These are phyloP conservation scores for Horisme vitalbata DNA, from an alignment of 2,888 invertebrate genomes.

Conservation along the genomic window DNA sequence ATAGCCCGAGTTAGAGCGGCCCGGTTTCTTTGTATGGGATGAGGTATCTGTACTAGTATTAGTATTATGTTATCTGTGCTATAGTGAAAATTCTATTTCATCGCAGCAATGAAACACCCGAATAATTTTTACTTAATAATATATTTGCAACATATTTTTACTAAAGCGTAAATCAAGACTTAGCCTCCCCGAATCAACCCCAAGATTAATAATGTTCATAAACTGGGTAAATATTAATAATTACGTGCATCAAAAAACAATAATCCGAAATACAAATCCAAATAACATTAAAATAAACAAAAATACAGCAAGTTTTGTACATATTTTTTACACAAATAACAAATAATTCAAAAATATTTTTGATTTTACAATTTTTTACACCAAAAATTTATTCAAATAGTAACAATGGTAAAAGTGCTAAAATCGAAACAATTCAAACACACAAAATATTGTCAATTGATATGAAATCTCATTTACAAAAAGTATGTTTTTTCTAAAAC, in stretches of 20 bases:
- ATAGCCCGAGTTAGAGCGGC: no score
- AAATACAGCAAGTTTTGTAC: not conserved
- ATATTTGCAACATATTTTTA: slow-evolving; percentile 71
- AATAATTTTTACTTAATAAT: slow-evolving; percentile 58
- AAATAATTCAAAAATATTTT: not conserved
- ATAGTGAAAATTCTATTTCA: no score
- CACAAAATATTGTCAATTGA: slow-evolving; percentile 47
- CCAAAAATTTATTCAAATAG: slow-evolving; percentile 33
- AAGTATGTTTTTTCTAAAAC: not conserved
- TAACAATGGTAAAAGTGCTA: slow-evolving; percentile 51
- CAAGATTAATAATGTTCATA: slow-evolving; percentile 28
- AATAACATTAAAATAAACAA: slow-evolving; percentile 4
- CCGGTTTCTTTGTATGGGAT: no score
- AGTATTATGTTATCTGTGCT: no score
- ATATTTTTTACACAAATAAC: not conserved
- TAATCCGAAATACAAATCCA: slow-evolving; percentile 21
- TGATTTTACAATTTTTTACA: not conserved
- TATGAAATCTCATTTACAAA: slow-evolving; percentile 36
- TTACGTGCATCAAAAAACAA: slow-evolving; percentile 17
- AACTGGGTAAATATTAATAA: slow-evolving; percentile 23
- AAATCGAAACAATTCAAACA: slow-evolving; percentile 10
- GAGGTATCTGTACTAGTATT: no score
- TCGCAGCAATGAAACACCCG: slow-evolving; percentile 39
- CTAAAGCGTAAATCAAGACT: slow-evolving; percentile 70
- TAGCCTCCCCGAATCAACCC: slow-evolving; percentile 51